Base-by-base conservation (phyloP, 2,113 vertebrate genomes). In the Salvelinus alpinus region DNA sequence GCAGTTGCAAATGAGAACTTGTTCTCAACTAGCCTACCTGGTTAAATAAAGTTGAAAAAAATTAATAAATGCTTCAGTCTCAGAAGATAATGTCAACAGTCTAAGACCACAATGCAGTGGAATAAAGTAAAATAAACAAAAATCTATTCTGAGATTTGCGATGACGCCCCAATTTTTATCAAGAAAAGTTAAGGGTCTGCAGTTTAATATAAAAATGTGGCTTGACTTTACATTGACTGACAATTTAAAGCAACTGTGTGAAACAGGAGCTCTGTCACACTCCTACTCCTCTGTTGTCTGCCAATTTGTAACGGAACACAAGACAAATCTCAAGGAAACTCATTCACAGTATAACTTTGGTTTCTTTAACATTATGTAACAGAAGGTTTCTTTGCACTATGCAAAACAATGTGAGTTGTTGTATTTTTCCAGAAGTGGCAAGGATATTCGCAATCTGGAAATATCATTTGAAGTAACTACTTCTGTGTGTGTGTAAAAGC, bases 391-490 rank as follows among this genome's bases (percentile, higher is more conserved):
- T 12, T 27, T 65, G 13, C 64, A 24, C 64, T 24, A 5, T 65
- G 11, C 22, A 65, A 65, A 34, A 75, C 70, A 78, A 75, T 75
- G 59, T 60, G 57, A 71, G 81, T 80, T 75, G 68, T 72, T 24
- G 27, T 7, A 5, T 72, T n/a, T 8, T 82, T 66, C 64, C 34
- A 60, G 68, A 78, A 67, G 67, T 74, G 48, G 70, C 59, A 73
- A 57, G 67, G 16, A 38, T 77, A 65, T 60, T 20, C 11, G 9
- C 18, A 57, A 18, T 57, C 4, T 57, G 18, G 8, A 44, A 57
- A 57, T 57, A 57, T 47, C 27, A 18, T 65, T 34, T 47, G 38
- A 68, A 38, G 60, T 48, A 47, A 44, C 38, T 44, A 44, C 38
- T 44, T 44, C 8, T 44, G 38, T 16, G 6, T 18, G 38, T 60